A percentile compares a stretch with the other conserved stretches of the same genome.
Conservation (phyloP, 2,888 invertebrate species). For the Pseudanteris insignis region DNA sequence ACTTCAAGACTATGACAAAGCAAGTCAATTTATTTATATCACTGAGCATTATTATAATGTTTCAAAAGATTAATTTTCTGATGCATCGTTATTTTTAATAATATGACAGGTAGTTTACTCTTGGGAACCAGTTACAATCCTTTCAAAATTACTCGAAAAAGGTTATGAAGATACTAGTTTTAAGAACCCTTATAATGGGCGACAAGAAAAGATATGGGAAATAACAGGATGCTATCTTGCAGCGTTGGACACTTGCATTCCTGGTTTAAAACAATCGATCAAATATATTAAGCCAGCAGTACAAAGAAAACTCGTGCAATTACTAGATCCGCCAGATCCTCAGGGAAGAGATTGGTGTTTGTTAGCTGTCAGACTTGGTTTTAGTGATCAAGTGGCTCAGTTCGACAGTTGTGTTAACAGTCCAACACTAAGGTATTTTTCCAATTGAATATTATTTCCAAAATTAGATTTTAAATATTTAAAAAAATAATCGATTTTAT, state of each 20-base stretch:
- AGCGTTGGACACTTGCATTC: conserved; percentile 58
- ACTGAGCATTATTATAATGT: no score
- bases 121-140: conserved; percentile 60
- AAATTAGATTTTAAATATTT: no score
- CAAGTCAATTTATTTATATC: conserved; percentile 27
- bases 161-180: conserved; percentile 59
- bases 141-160: conserved; percentile 59
- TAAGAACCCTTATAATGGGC: conserved; percentile 62
- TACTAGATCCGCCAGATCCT: conserved; percentile 78
- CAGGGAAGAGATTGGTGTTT: conserved; percentile 82
- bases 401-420: conserved; percentile 62
- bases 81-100: no score
- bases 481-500: no score
- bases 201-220: conserved; percentile 62
- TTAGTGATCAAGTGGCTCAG: conserved; percentile 68
- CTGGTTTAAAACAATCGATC: conserved; percentile 64
- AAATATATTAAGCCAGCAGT: conserved; percentile 72
- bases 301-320: conserved; percentile 72
- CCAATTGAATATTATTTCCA: no score
- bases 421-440: conserved; percentile 60
- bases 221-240: conserved; percentile 60
- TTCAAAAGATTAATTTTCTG: no score
- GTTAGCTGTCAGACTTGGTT: conserved; percentile 75
- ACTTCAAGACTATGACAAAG: conserved; percentile 66
- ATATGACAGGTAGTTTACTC: conserved; percentile 55